Percentiles rank a stretch among this genome's conserved stretches.
Evolutionary conservation across 2,113 vertebrate genomes (phyloP).

Genomic region (Nesoenas mayeri): DNA sequence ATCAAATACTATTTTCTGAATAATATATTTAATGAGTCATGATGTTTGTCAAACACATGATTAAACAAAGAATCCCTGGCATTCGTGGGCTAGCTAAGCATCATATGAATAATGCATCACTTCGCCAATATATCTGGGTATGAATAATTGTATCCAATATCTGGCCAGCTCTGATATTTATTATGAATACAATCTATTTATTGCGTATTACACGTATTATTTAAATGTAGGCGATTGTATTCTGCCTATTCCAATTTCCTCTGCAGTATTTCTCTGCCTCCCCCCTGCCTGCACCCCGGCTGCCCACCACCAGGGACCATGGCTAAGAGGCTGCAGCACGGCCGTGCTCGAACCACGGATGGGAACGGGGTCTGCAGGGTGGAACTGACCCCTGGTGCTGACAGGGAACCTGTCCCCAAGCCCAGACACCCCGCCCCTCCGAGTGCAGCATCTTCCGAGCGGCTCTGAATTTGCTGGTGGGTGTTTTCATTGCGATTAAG

Average conservation of each 20-base stretch:
- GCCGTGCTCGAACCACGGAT: accelerated
- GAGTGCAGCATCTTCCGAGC: accelerated
- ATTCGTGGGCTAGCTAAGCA: conserved; percentile 12
- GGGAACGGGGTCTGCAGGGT: not conserved
- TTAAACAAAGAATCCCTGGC: conserved; percentile 67
- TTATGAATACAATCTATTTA: conserved; percentile 44
- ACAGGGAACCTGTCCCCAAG: not conserved
- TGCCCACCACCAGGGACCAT: accelerated
- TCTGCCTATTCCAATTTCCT: not conserved
- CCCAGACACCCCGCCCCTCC: not conserved
- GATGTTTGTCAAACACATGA: conserved; percentile 67
- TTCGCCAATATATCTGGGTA: not conserved
- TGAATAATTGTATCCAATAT: conserved; percentile 41
- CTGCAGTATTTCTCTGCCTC: not conserved
- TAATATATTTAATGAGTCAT: conserved; percentile 47
- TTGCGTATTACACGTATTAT: conserved; percentile 16
- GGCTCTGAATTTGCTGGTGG: not conserved
- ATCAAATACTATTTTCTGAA: conserved; percentile 53
- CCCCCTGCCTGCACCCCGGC: accelerated
- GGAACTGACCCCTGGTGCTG: not conserved
- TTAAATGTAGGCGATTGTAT: not conserved
- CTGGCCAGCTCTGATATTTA: conserved; percentile 9
- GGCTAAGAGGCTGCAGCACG: accelerated
- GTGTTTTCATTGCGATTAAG: not conserved
- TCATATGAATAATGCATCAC: conserved; percentile 53